phyloP scores from a whole-genome alignment of 2,888 invertebrate genomes.

The Agapetus fuscipes region DNA sequence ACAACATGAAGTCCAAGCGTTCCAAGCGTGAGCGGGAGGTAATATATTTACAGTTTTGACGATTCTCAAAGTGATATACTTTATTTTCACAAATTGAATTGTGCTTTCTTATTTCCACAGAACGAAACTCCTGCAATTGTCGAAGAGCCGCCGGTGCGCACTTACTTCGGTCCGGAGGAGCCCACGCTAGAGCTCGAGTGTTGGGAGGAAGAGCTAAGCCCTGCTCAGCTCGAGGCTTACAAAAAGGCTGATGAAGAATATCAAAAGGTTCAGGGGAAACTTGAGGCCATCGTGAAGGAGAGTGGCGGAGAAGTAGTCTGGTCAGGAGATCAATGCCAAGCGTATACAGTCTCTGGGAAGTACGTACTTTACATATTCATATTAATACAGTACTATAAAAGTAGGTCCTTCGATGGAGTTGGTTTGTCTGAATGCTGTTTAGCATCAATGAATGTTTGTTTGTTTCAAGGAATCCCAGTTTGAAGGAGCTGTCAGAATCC shows the following conservation, averaged over 20 bases:
- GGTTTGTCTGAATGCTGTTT: too few relatives aligned
- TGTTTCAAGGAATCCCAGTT: background rate
- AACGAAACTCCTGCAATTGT: too few relatives aligned
- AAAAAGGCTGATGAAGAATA: slow-evolving; percentile 58
- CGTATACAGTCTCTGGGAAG: slow-evolving; percentile 53
- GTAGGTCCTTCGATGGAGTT: too few relatives aligned
- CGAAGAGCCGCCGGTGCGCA: background rate
- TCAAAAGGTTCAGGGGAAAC: slow-evolving; percentile 50
- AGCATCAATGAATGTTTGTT: slow-evolving; percentile 40
- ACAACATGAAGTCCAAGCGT: slow-evolving; percentile 15
- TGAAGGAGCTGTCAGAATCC: too few relatives aligned
- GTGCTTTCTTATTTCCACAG: too few relatives aligned
- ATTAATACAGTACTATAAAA: too few relatives aligned
- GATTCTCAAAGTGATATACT: too few relatives aligned
- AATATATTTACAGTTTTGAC: too few relatives aligned
- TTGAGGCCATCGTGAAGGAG: slow-evolving; percentile 48
- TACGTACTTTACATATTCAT: slow-evolving; percentile 30
- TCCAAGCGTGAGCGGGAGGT: slow-evolving; percentile 14
- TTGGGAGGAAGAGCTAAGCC: slow-evolving; percentile 60
- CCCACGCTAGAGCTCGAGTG: slow-evolving; percentile 57
- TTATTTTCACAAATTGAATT: too few relatives aligned
- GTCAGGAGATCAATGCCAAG: slow-evolving; percentile 55
- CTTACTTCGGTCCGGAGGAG: slow-evolving; percentile 42
- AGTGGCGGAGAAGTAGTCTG: slow-evolving; percentile 56
- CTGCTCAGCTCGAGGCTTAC: slow-evolving; percentile 52